Base-by-base conservation (phyloP, 2,113 vertebrate species). In the Alectura lathami region DNA sequence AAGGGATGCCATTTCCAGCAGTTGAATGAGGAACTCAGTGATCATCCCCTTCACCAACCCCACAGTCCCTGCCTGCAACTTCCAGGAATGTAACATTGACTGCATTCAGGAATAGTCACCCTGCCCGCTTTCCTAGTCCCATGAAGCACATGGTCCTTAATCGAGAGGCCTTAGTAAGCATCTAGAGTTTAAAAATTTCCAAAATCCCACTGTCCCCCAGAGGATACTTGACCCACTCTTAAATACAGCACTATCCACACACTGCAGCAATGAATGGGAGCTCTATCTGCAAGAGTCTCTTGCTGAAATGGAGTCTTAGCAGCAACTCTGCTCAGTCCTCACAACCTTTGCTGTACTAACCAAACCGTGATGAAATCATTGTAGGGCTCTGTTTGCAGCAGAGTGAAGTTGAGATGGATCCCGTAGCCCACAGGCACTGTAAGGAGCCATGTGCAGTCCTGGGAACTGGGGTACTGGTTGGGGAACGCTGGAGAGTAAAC, bases 401-500 rank as follows among this genome's bases (percentile, higher is more conserved):
- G 96, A 70, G 98, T 99, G 97, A 99, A 99, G 98, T 99, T 99
- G 82, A 99, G 98, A 62, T 96, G 98, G 94, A 99, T 96, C 14
- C 99, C 99, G 3, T 99, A 98, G 6, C 99, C 99, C 18, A 98
- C 97, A 0, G 98, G 98, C 69, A 99, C 98, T 0, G 98, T 98
- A 82, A 99, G 98, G 13, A 99, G 97, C 99, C 99, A 99, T 34
- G 97, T 97, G 95, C 99, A 99, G 96, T 99, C 99, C 93, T 99
- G 98, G 45, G 99, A 99, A 94, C 97, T 99, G 11, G 99, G 98
- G 96, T 99, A 99, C 45, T 99, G 99, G 79, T 98, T 99, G 78
- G 99, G 99, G 95, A 99, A 99, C n/a, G 99, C 98, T 0, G 99
- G 99, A 20, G 99, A 99, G 96, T 99, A 99, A 92, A 99, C 98